A percentile compares a stretch with the other conserved stretches of the same genome.
These are phyloP conservation scores for Sarcophaga rosellei DNA, from an alignment of 2,888 invertebrate species.

Conservation along the genomic window DNA sequence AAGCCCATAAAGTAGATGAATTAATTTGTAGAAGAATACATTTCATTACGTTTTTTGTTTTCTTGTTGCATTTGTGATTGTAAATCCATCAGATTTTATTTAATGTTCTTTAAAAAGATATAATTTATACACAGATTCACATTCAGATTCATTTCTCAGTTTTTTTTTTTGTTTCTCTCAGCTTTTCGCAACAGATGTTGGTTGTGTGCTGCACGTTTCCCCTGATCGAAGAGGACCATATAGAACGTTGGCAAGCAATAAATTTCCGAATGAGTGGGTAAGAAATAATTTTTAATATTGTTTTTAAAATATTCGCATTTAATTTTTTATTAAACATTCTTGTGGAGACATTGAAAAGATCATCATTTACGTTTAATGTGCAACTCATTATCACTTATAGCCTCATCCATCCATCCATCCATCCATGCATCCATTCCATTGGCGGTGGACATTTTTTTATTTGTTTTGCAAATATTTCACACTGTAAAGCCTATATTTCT, in stretches of 20 bases:
- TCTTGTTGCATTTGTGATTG: conserved; percentile 25
- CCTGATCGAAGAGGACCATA: neutral
- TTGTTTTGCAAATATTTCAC: neutral
- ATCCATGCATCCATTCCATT: conserved; percentile 32
- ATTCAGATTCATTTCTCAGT: neutral
- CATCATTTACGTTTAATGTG: conserved; percentile 65
- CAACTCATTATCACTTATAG: conserved; percentile 68
- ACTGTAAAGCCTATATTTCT: too few relatives aligned
- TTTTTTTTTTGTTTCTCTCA: conserved; percentile 33
- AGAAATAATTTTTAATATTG: too few relatives aligned
- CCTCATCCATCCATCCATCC: too few relatives aligned
- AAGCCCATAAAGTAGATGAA: conserved; percentile 54
- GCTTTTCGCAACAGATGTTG: conserved; percentile 48
- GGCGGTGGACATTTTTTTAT: conserved; percentile 8
- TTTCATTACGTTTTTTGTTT: neutral
- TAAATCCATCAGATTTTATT: conserved; percentile 58
- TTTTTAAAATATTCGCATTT: conserved; percentile 21
- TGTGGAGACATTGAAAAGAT: conserved; percentile 69
- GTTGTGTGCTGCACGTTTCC: neutral
- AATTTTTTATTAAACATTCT: conserved; percentile 62
- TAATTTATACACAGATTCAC: conserved; percentile 58
- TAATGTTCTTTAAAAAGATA: conserved; percentile 60
- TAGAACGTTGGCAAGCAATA: conserved; percentile 10
- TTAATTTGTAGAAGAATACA: conserved; percentile 13
- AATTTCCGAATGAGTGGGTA: conserved; percentile 46